Conservation (phyloP, 2,113 vertebrate species). For the Etheostoma spectabile region DNA sequence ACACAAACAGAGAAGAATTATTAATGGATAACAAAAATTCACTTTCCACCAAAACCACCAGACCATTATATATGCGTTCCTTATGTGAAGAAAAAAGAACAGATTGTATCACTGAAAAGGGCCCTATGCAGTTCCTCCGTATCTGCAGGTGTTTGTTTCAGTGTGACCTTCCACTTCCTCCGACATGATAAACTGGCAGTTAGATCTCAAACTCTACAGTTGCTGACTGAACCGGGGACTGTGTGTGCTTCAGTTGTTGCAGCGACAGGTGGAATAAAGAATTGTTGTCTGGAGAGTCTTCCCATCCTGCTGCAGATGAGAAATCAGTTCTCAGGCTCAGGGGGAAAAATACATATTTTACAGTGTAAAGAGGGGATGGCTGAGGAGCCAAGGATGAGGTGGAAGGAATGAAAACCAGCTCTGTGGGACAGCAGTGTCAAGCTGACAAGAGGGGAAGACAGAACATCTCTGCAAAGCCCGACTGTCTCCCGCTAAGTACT, state of each 20-base stretch:
- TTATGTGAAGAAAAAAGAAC: neutral
- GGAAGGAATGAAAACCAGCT: slow-evolving; percentile 69
- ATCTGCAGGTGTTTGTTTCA: slow-evolving; percentile 49
- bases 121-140: neutral
- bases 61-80: neutral
- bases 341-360: slow-evolving; percentile 74
- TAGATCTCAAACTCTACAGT: slow-evolving; percentile 27
- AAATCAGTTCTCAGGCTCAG: slow-evolving; percentile 62
- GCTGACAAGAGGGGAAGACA: slow-evolving; percentile 78
- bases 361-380: slow-evolving; percentile 60
- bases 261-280: slow-evolving; percentile 65
- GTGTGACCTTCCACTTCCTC: slow-evolving; percentile 23
- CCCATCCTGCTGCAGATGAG: slow-evolving; percentile 64
- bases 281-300: slow-evolving; percentile 54
- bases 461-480: slow-evolving; percentile 69
- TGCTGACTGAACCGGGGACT: slow-evolving; percentile 32
- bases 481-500: slow-evolving; percentile 66
- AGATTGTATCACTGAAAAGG: slow-evolving; percentile 3
- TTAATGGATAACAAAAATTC: neutral
- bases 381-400: slow-evolving; percentile 57
- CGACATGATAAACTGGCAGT: slow-evolving; percentile 34
- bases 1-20: slow-evolving; percentile 2
- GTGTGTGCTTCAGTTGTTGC: slow-evolving; percentile 54
- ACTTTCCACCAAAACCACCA: neutral
- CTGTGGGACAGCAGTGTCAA: slow-evolving; percentile 68